Evolutionary conservation across 2,888 invertebrate genomes (phyloP).

Genomic region (Eupeodes luniger): DNA sequence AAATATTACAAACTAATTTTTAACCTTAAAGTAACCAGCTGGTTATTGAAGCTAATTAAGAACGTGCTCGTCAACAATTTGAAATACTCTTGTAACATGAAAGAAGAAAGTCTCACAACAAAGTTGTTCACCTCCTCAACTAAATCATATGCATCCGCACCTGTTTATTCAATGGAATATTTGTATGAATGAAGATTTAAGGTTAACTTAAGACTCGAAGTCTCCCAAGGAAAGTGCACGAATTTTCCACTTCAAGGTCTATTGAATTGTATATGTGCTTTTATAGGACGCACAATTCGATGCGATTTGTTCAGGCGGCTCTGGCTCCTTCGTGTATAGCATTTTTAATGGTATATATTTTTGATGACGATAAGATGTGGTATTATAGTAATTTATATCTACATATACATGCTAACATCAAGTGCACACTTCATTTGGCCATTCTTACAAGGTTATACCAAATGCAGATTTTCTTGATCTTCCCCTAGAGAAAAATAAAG

Average conservation of each 20-base stretch:
- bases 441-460: not conserved
- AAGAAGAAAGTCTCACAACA: not conserved
- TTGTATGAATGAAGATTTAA: not conserved
- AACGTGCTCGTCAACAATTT: too few relatives aligned
- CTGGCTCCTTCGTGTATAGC: conserved; percentile 7
- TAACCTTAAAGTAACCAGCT: too few relatives aligned
- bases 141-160: not conserved
- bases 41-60: too few relatives aligned
- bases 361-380: not conserved
- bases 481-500: not conserved
- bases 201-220: not conserved
- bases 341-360: conserved; percentile 13
- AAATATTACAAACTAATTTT: too few relatives aligned
- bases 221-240: conserved; percentile 2
- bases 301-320: conserved; percentile 8
- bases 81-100: too few relatives aligned
- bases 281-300: conserved; percentile 8
- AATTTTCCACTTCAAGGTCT: conserved; percentile 11
- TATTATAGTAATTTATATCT: not conserved
- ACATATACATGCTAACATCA: not conserved
- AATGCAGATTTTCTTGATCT: not conserved
- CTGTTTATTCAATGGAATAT: not conserved
- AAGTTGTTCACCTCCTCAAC: not conserved
- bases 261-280: conserved; percentile 10
- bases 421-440: not conserved